A percentile compares a stretch with the other conserved stretches of the same genome.
Conservation (phyloP, 2,113 vertebrate genomes). For the Muscicapa adusta region DNA sequence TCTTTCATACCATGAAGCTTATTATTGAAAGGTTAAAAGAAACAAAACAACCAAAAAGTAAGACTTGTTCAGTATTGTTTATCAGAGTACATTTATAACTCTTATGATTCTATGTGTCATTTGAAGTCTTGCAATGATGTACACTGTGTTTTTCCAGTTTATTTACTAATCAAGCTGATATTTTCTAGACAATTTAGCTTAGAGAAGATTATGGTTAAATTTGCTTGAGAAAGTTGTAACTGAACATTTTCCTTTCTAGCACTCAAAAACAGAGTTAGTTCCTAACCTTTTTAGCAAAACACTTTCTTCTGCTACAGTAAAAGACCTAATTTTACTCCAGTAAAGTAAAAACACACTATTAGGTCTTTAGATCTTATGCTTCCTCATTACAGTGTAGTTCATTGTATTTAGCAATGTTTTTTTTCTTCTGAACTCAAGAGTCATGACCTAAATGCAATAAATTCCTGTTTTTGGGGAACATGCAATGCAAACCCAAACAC, state of each 20-base stretch:
- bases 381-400: neutral
- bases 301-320: neutral
- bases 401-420: neutral
- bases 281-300: neutral
- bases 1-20: neutral
- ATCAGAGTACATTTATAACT: neutral
- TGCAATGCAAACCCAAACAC: neutral
- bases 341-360: neutral
- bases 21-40: neutral
- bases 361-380: neutral
- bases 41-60: neutral
- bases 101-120: neutral
- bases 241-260: neutral
- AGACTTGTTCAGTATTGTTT: neutral
- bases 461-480: neutral
- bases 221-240: neutral
- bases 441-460: neutral
- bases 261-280: neutral
- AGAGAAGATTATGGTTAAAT: neutral
- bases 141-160: neutral
- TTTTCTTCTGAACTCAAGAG: neutral
- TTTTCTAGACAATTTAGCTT: neutral
- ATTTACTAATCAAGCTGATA: neutral
- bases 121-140: fast-evolving
- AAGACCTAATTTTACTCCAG: neutral